phyloP scores from a whole-genome alignment of 92 coral and sea anemone species.

The Galaxea fascicularis region DNA sequence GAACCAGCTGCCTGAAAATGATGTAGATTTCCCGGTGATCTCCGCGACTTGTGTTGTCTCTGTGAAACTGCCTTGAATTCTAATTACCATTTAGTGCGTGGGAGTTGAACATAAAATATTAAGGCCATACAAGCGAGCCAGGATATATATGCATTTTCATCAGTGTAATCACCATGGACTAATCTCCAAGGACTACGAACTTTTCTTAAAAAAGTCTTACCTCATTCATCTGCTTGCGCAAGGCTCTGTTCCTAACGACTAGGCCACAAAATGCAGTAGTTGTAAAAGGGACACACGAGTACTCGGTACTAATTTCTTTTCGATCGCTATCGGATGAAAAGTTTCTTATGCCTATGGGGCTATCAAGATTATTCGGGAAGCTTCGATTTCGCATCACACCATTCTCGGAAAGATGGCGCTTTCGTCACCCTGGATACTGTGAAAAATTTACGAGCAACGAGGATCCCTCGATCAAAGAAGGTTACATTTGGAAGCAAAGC shows the following conservation, averaged over 20 bases:
- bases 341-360: slow-evolving; percentile 48
- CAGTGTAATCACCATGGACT: slow-evolving; percentile 24
- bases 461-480: slow-evolving; percentile 72
- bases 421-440: slow-evolving; percentile 54
- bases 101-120: slow-evolving; percentile 44
- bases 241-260: background rate
- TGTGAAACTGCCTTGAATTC: slow-evolving; percentile 9
- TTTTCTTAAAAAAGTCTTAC: background rate
- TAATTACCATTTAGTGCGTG: slow-evolving; percentile 49
- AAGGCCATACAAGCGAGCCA: slow-evolving; percentile 17
- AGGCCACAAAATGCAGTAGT: slow-evolving; percentile 33
- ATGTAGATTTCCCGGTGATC: slow-evolving; percentile 13
- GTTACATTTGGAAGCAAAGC: slow-evolving; percentile 78
- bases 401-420: slow-evolving; percentile 28
- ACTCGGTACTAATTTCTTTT: background rate
- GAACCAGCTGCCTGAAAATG: background rate
- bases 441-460: slow-evolving; percentile 32
- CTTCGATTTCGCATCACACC: slow-evolving; percentile 50
- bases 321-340: background rate
- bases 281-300: background rate
- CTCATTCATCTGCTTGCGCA: slow-evolving; percentile 6
- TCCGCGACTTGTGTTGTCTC: background rate
- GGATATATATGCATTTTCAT: slow-evolving; percentile 37
- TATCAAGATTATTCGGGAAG: slow-evolving; percentile 69
- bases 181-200: slow-evolving; percentile 6